Evolutionary conservation across 2,113 vertebrate species (phyloP).

Genomic region (Alosa alosa): DNA sequence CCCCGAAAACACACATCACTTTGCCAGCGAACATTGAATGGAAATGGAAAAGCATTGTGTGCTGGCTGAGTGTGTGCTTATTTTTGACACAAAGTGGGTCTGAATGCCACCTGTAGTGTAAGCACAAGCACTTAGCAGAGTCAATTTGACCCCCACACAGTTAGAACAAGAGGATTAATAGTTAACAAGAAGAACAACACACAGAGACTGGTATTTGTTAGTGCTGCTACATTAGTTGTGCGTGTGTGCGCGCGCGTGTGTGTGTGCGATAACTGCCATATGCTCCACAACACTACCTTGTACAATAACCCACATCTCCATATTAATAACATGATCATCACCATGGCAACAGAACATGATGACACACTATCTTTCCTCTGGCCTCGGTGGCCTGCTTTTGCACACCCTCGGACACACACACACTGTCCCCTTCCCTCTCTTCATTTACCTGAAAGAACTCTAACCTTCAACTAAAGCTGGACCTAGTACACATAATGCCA

Average conservation of each 20-base stretch:
- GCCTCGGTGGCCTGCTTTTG: constrained; percentile 37
- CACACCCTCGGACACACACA: constrained; percentile 29
- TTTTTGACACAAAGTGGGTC: constrained; percentile 8
- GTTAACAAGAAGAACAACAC: constrained; percentile 62
- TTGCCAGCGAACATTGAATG: background rate
- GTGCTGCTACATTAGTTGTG: constrained; percentile 56
- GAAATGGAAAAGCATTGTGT: background rate
- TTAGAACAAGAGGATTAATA: constrained; percentile 63
- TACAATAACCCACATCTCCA: constrained; percentile 50
- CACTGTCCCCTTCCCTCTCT: constrained; percentile 3
- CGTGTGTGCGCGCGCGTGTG: background rate
- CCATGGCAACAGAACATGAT: constrained; percentile 63
- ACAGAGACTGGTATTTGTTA: constrained; percentile 56
- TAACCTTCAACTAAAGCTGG: constrained; percentile 23
- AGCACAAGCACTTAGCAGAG: constrained; percentile 38
- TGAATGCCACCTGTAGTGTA: constrained; percentile 28
- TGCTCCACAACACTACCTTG: background rate
- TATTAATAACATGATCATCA: constrained; percentile 65
- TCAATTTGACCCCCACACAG: constrained; percentile 39
- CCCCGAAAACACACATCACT: background rate
- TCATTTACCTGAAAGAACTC: constrained; percentile 22
- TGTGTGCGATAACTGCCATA: background rate
- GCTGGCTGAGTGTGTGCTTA: background rate
- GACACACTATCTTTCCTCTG: constrained; percentile 50
- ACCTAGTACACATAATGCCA: background rate